A percentile compares a stretch with the other conserved stretches of the same genome.
phyloP scores from a whole-genome alignment of 2,888 invertebrate genomes.

The Resseliella maxima region DNA sequence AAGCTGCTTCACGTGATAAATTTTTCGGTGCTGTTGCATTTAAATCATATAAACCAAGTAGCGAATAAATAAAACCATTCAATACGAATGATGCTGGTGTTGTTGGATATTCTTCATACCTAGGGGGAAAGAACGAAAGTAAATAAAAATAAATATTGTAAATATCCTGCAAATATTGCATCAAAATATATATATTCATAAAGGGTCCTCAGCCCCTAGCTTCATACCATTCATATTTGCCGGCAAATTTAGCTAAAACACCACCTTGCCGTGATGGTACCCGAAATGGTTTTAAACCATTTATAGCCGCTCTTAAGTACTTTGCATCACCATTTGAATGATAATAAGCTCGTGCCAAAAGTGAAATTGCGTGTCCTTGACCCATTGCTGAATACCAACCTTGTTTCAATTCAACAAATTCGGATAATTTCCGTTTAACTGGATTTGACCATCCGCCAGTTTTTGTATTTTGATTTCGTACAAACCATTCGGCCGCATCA shows the following conservation, averaged over 20 bases:
- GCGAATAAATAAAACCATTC: slow-evolving; percentile 98
- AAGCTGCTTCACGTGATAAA: slow-evolving; percentile 77
- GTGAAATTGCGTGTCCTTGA: slow-evolving; percentile 96
- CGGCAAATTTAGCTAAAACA: slow-evolving; percentile 86
- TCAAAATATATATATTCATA: too few relatives aligned
- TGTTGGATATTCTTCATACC: slow-evolving; percentile 98
- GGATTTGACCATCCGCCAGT: slow-evolving; percentile 95
- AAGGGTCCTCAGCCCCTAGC: too few relatives aligned
- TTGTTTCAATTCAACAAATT: slow-evolving; percentile 81
- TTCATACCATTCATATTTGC: slow-evolving; percentile 92
- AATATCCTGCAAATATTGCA: too few relatives aligned
- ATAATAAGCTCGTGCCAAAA: slow-evolving; percentile 91
- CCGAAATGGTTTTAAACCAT: slow-evolving; percentile 83
- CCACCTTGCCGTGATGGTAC: slow-evolving; percentile 81
- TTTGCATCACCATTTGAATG: slow-evolving; percentile 79
- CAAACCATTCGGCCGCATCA: slow-evolving; percentile 93
- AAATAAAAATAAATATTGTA: too few relatives aligned
- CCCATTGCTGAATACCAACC: slow-evolving; percentile 99
- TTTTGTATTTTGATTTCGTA: slow-evolving; percentile 82
- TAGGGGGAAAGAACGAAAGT: too few relatives aligned
- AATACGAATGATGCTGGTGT: slow-evolving; percentile 93
- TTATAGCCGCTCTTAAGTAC: slow-evolving; percentile 85
- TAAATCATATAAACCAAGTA: slow-evolving; percentile 96
- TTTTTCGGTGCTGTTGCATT: slow-evolving; percentile 80
- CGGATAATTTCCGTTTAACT: slow-evolving; percentile 80